Evolutionary conservation across 1,140 invertebrate species (phyloP), one percentile per base, ranked within the genome.

Genomic region (Nymphalis io): DNA sequence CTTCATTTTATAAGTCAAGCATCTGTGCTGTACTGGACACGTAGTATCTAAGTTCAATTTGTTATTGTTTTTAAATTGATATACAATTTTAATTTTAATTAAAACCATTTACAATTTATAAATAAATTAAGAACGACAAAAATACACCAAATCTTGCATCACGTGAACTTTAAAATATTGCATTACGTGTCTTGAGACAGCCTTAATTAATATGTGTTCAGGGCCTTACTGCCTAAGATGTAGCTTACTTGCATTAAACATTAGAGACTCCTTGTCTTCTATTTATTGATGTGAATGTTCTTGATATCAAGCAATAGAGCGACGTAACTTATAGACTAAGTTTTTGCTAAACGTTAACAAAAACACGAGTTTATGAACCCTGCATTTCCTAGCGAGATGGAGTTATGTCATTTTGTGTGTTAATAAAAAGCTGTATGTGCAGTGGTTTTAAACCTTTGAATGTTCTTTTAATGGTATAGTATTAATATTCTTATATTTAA

Each of bases 261-360:
- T 80, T 70, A 80, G 69, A 63, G 27, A 20, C 16, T 18, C 18
- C 65, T 61, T 75, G 61, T 58, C 62, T 72, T 55, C 70, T 74
- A 74, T 76, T 79, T 79, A 79, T 76, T 76, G 72, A 72, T 72
- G 68, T 73, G 68, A 72, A 67, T 60, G 63, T 59, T 65, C 60
- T 46, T 55, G 73, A 72, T 75, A 74, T 70, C 68, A 70, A 53
- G 62, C 62, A 58, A 71, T 61, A 71, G 27, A 65, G 21, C 61
- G 23, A 55, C 15, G 40, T 60, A 60, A 65, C 57, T 65, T 60
- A 64, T 64, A 70, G 68, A 46, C 16, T 42, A 39, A 20, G 15
- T 70, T 74, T 74, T 74, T 74, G 51, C 40, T 63, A 51, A 62
- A 60, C 33, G 68, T 12, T 21, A 15, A 38, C 62, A 70, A 70